Evolutionary conservation across 2,797 vertebrate genomes (phyloP), one percentile per base, ranked within the genome.

Genomic region (Takifugu ocellatus): DNA sequence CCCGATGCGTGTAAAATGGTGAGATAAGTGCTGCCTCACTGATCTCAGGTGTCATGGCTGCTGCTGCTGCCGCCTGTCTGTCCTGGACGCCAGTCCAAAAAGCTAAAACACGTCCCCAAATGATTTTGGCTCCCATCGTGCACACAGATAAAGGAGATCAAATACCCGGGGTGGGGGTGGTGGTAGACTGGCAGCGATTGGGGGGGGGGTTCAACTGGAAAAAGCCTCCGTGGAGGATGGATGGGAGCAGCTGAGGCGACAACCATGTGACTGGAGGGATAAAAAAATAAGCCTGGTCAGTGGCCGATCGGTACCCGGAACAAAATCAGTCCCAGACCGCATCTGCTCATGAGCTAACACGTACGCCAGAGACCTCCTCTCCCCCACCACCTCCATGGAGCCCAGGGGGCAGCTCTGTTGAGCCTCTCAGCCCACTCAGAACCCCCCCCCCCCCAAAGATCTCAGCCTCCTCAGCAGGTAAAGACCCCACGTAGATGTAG

Each of bases 241-340:
- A 89, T 61, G 63, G 62, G 56, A 88, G 83, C 89, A 91, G 91
- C 89, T 91, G 89, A 84, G 79, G 70, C 61, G 71, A 80, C 70
- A 76, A 72, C 75, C 66, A 81, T 78, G 67, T 77, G 76, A 81
- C 67, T n/a, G 63, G 70, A 68, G 49, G 39, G 33, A 4, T 49
- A 51, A 73, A 76, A 81, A 75, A 77, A 83, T 66, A 69, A 68
- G 29, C 29, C 6, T 31, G 6, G 29, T 45, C 16, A 45, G 44
- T 2, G 44, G 16, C 44, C 4, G 5, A 45, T 16, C 44, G 14
- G 44, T 21, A n/a, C 44, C 44, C 5, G 5, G 29, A 31, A 3
- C 9, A 12, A 36, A 36, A 36, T 36, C 33, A 2, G 33, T 36
- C 12, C 33, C 33, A 36, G 33, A 36, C 7, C 33, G 11, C 27